These are phyloP conservation scores for Caenorhabditis afra DNA, from an alignment of 2,888 invertebrate genomes.

Conservation along the genomic window DNA sequence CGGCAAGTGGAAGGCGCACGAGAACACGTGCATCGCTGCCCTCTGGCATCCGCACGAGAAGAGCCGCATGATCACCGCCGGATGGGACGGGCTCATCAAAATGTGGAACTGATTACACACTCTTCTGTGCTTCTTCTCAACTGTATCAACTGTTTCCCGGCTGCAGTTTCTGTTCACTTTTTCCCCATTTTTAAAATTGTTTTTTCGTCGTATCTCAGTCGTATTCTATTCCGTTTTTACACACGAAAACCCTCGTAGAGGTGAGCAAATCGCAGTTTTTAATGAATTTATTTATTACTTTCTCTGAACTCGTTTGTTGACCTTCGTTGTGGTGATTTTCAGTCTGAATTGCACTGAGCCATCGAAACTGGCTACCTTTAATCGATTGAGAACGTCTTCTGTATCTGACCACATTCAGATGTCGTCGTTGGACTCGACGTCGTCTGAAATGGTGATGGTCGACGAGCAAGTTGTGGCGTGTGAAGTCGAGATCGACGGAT, in stretches of 20 bases:
- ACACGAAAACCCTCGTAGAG: no score
- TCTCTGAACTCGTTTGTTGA: no score
- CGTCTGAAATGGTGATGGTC: constrained; percentile 29
- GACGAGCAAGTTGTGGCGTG: constrained; percentile 50
- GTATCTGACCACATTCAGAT: background rate
- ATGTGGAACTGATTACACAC: constrained; percentile 90
- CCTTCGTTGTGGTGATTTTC: no score
- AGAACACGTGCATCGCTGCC: constrained; percentile 92
- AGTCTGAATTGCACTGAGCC: no score
- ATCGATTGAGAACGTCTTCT: no score
- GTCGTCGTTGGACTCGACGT: background rate
- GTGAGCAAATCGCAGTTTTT: no score
- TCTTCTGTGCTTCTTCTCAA: no score
- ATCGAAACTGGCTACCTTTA: no score
- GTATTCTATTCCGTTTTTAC: no score
- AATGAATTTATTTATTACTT: no score
- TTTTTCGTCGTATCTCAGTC: background rate
- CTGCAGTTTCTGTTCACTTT: constrained; percentile 3
- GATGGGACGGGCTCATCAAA: constrained; percentile 98
- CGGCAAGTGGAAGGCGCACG: constrained; percentile 96
- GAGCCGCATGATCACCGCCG: constrained; percentile 95
- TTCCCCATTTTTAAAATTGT: background rate
- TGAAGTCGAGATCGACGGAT: constrained; percentile 53
- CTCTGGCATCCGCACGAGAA: constrained; percentile 99
- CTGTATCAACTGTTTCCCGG: constrained; percentile 2